Evolutionary conservation across 92 coral and sea anemone genomes (phyloP).

Genomic region (Epizoanthus stellaris): DNA sequence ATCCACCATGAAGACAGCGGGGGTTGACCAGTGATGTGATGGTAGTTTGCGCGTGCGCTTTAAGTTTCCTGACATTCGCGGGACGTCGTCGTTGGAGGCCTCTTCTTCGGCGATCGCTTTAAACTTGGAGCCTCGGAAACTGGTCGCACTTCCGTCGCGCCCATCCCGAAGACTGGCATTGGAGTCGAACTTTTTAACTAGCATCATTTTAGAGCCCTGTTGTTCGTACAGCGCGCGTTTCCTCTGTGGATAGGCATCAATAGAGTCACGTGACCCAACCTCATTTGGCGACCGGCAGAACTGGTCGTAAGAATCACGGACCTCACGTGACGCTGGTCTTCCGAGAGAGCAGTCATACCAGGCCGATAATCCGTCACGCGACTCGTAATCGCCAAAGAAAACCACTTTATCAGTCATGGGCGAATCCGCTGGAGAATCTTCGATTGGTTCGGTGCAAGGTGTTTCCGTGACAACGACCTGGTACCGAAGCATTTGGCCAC

Average conservation of each 20-base stretch:
- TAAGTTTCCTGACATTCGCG: conserved; percentile 57
- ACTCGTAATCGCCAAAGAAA: conserved; percentile 72
- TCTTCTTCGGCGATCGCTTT: conserved; percentile 66
- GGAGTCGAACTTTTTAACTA: conserved; percentile 76
- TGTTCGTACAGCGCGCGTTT: conserved; percentile 79
- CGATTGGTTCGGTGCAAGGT: conserved; percentile 50
- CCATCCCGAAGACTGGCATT: conserved; percentile 76
- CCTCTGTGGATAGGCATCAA: conserved; percentile 63
- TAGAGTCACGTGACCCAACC: conserved; percentile 90
- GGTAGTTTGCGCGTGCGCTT: conserved; percentile 72
- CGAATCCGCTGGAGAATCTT: conserved; percentile 40
- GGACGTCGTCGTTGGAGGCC: conserved; percentile 54
- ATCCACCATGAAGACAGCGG: conserved; percentile 82
- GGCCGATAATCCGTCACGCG: conserved; percentile 71
- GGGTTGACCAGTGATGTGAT: conserved; percentile 94
- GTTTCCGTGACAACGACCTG: conserved; percentile 39
- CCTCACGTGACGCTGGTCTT: conserved; percentile 92
- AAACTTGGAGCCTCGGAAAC: conserved; percentile 65
- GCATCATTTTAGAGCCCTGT: conserved; percentile 67
- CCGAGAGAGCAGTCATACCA: conserved; percentile 90
- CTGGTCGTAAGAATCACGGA: conserved; percentile 98
- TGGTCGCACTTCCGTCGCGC: conserved; percentile 42
- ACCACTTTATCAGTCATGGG: conserved; percentile 69
- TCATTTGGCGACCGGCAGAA: conserved; percentile 82
- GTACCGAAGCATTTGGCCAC: conserved; percentile 76